Percentiles rank a stretch among this genome's conserved stretches.
phyloP scores from a whole-genome alignment of 2,888 invertebrate genomes.

The Dryadula phaetusa region DNA sequence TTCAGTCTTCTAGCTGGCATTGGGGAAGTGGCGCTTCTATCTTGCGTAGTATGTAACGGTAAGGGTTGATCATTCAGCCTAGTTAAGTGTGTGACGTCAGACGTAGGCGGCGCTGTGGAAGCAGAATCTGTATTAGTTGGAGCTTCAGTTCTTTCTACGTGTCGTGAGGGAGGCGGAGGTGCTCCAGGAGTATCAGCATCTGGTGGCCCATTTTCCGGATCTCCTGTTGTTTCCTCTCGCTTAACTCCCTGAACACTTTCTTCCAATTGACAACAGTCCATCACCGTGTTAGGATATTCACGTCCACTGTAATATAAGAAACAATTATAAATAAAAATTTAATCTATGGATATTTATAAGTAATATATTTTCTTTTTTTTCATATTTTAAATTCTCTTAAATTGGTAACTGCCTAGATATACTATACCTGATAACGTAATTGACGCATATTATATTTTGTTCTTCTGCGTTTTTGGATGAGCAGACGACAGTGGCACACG shows the following conservation, averaged over 20 bases:
- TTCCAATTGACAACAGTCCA: constrained; percentile 97
- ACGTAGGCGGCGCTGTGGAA: constrained; percentile 74
- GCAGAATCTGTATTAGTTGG: constrained; percentile 69
- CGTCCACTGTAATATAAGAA: constrained; percentile 86
- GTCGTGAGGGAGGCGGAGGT: constrained; percentile 69
- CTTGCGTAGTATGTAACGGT: constrained; percentile 72
- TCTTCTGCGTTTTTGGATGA: constrained; percentile 98
- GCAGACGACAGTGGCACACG: constrained; percentile 98
- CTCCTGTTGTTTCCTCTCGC: constrained; percentile 91
- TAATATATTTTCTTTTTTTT: not conserved
- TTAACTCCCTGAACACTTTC: constrained; percentile 92
- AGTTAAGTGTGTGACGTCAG: constrained; percentile 76
- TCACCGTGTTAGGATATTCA: constrained; percentile 95
- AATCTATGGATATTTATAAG: not conserved
- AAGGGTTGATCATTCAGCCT: constrained; percentile 75
- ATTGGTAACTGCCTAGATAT: not conserved
- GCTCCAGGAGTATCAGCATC: constrained; percentile 88
- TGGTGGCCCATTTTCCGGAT: constrained; percentile 95
- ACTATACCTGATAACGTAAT: constrained; percentile 95
- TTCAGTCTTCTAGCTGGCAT: constrained; percentile 86
- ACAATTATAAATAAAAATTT: not conserved
- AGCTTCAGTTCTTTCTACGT: constrained; percentile 73
- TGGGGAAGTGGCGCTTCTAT: constrained; percentile 75
- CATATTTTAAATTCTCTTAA: not conserved
- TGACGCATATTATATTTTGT: constrained; percentile 98